Evolutionary conservation across 2,888 invertebrate genomes (phyloP).

Genomic region (Palloptera scutellata): DNA sequence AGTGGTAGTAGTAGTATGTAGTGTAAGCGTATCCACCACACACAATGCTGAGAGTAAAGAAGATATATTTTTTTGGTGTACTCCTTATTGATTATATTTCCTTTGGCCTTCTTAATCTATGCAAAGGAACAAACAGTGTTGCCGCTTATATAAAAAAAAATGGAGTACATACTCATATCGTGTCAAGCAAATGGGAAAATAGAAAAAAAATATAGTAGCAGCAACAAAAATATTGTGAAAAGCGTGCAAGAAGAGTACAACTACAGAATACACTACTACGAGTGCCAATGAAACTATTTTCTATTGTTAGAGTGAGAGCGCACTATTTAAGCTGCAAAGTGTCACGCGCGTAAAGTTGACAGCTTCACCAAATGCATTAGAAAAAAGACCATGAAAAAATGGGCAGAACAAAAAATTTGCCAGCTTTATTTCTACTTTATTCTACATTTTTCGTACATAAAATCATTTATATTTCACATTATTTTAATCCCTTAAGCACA

Average conservation of each 20-base stretch:
- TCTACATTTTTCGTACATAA: not conserved
- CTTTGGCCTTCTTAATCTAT: constrained; percentile 14
- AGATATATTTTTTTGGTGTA: constrained; percentile 1
- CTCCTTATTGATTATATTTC: constrained; percentile 23
- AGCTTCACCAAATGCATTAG: not conserved
- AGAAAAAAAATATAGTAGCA: no score
- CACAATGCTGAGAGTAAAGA: constrained; percentile 5
- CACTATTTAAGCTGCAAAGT: not conserved
- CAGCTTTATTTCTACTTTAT: not conserved
- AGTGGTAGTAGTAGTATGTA: no score
- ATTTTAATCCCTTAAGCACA: not conserved
- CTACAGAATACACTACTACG: not conserved
- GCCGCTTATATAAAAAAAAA: constrained; percentile 5
- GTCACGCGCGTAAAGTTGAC: constrained; percentile 18
- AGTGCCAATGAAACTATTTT: not conserved
- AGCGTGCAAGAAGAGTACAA: not conserved
- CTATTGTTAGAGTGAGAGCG: not conserved
- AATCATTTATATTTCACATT: not conserved
- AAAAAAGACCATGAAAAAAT: not conserved
- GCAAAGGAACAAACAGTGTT: constrained; percentile 2
- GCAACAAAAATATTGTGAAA: no score
- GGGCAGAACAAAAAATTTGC: not conserved
- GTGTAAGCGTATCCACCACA: not conserved
- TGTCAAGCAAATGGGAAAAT: not conserved
- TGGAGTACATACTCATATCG: not conserved